Base-by-base conservation (phyloP, 1,140 invertebrate genomes). In the Elysia chlorotica region DNA sequence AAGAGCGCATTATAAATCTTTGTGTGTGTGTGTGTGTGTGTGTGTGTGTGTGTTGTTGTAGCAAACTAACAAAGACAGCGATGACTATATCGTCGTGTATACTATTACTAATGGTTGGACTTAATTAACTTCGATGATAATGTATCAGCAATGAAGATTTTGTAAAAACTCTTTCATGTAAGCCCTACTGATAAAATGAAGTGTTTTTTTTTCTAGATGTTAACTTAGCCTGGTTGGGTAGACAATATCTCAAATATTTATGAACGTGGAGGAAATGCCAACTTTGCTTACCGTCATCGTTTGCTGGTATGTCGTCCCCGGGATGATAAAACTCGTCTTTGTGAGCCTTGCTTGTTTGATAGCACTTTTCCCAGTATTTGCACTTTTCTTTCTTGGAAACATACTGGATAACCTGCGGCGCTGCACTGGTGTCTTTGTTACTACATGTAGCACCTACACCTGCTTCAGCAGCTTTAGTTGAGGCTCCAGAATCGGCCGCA, bases 351-450 rank as follows among this genome's bases (percentile, higher is more conserved):
- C 79, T 78, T 62, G 80, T 83, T 56, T 79, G 78, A 67, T 79
- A 85, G 74, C 83, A 85, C 54, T 83, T 83, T 3, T 75, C 75
- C 80, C 82, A 82, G 61, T 81, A 85, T 73, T 81, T 80, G 66
- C 83, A 83, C 63, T 81, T 83, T 38, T 75, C 66, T 70, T 78
- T 76, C 41, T 53, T 75, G 17, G 38, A 41, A 21, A 61, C 54
- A 36, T 69, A 75, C 35, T 70, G 23, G 17, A 66, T 66, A 5
- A 54, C 41, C 0, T 23, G 41, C 5, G 56, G 38, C 23, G 25
- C 41, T 0, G n/a, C 54, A 25, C 56, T 54, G 59, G 67, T 68
- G 21, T 69, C 53, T 23, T 56, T 33, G 14, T 53, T 31, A 10
- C 38, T 70, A 23, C 54, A 65, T 23, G 38, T 28, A 2, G 48